Percentiles rank a stretch among this genome's conserved stretches.
Evolutionary conservation across 2,113 vertebrate species (phyloP).

Genomic region (Azemiops feae): DNA sequence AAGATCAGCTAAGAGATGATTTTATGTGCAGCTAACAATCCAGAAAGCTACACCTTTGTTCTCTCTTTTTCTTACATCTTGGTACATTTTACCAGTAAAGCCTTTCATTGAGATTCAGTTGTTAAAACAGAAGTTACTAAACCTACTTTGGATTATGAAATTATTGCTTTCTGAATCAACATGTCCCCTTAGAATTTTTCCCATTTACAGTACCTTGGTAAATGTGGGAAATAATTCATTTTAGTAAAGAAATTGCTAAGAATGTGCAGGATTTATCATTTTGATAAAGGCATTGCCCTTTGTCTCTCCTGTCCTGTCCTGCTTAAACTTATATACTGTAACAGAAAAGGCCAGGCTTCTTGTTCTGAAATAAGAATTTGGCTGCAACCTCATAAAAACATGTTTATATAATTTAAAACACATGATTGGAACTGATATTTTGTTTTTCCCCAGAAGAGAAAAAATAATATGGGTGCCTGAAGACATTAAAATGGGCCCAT

Average conservation of each 20-base stretch:
- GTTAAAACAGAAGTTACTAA: slow-evolving; percentile 31
- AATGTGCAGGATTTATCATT: neutral
- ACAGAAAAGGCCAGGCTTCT: slow-evolving; percentile 30
- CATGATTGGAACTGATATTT: slow-evolving; percentile 52
- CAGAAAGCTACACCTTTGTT: neutral
- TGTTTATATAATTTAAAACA: slow-evolving; percentile 61
- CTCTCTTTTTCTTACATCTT: neutral
- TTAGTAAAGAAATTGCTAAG: slow-evolving; percentile 20
- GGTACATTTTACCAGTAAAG: slow-evolving; percentile 1
- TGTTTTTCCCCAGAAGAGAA: slow-evolving; percentile 22
- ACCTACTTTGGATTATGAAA: slow-evolving; percentile 13
- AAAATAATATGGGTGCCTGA: slow-evolving; percentile 34
- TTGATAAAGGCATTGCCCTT: slow-evolving; percentile 22
- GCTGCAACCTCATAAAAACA: slow-evolving; percentile 38
- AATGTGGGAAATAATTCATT: neutral
- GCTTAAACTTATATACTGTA: neutral
- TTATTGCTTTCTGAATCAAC: neutral
- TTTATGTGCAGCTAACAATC: neutral
- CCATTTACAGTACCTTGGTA: neutral
- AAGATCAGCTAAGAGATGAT: neutral
- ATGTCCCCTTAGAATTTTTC: neutral
- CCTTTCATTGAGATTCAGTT: neutral
- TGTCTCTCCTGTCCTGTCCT: neutral
- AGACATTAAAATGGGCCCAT: slow-evolving; percentile 44
- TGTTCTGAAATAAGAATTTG: slow-evolving; percentile 38